phyloP scores from a whole-genome alignment of 2,113 vertebrate species.

The Orientallactaga bullata region DNA sequence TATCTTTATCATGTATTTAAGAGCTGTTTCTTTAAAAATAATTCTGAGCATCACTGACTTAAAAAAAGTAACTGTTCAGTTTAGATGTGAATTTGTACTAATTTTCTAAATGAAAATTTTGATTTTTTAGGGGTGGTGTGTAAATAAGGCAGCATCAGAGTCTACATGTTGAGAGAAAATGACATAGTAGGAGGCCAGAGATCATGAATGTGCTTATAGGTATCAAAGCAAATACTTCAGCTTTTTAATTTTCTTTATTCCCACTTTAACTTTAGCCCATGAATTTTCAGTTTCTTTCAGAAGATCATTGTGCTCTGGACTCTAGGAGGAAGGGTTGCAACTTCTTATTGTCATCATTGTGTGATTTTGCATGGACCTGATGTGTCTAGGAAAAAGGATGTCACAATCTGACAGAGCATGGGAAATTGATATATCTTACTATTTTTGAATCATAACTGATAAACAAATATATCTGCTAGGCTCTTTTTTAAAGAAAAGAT shows the following conservation, averaged over 20 bases:
- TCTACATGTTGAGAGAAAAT: not conserved
- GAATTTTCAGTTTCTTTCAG: not conserved
- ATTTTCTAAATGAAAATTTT: not conserved
- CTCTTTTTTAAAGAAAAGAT: not conserved
- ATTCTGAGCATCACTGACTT: not conserved
- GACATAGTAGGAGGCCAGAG: not conserved
- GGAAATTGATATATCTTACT: not conserved
- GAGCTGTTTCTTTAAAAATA: constrained; percentile 15
- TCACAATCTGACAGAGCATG: not conserved
- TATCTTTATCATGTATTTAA: not conserved
- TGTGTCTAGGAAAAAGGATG: not conserved
- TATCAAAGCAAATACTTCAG: too few species aligned
- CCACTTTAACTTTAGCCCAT: not conserved
- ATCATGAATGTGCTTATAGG: not conserved
- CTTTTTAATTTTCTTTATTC: not conserved
- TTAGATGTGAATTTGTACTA: not conserved
- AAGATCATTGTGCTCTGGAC: not conserved
- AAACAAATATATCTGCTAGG: not conserved
- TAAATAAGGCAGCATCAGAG: not conserved
- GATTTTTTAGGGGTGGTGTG: not conserved
- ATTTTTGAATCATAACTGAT: not conserved
- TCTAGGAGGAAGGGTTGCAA: not conserved
- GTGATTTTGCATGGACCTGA: not conserved
- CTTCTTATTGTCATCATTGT: not conserved
- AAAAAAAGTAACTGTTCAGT: not conserved